These are phyloP conservation scores for Nicator chloris DNA, from an alignment of 2,113 vertebrate species.

Conservation along the genomic window DNA sequence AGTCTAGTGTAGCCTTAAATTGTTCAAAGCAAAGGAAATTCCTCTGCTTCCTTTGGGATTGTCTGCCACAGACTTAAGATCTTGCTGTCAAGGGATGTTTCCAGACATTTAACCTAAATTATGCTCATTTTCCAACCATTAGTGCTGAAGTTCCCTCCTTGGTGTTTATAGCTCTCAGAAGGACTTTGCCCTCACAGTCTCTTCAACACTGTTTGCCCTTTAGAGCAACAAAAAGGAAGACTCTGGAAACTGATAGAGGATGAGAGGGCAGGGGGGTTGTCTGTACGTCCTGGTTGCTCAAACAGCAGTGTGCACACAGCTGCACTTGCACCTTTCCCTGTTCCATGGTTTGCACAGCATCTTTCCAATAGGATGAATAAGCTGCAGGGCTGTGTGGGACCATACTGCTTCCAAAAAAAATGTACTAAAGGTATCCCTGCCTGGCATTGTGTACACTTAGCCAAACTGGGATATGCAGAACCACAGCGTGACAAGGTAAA, in stretches of 20 bases:
- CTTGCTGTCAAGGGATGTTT: constrained; percentile 35
- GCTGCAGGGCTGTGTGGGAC: background rate
- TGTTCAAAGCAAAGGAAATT: constrained; percentile 33
- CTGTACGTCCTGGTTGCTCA: background rate
- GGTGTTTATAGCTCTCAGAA: background rate
- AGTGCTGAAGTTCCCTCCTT: background rate
- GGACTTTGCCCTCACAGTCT: background rate
- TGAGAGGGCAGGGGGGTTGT: background rate
- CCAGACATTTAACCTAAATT: constrained; percentile 52
- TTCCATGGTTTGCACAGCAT: background rate
- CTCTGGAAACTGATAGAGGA: background rate
- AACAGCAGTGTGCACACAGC: rapidly evolving
- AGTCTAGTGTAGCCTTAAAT: constrained; percentile 41
- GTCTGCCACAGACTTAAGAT: constrained; percentile 25
- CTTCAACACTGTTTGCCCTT: background rate
- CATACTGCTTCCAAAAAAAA: background rate
- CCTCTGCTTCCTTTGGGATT: constrained; percentile 20
- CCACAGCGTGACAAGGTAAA: background rate
- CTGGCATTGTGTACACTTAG: background rate
- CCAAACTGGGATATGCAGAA: background rate
- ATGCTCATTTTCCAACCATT: constrained; percentile 26
- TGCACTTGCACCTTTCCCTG: background rate
- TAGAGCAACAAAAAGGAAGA: background rate
- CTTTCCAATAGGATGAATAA: background rate
- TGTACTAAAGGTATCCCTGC: background rate